A percentile compares a stretch with the other conserved stretches of the same genome.
These are phyloP conservation scores for Epinephelus lanceolatus DNA, from an alignment of 2,113 vertebrate genomes.

Conservation along the genomic window DNA sequence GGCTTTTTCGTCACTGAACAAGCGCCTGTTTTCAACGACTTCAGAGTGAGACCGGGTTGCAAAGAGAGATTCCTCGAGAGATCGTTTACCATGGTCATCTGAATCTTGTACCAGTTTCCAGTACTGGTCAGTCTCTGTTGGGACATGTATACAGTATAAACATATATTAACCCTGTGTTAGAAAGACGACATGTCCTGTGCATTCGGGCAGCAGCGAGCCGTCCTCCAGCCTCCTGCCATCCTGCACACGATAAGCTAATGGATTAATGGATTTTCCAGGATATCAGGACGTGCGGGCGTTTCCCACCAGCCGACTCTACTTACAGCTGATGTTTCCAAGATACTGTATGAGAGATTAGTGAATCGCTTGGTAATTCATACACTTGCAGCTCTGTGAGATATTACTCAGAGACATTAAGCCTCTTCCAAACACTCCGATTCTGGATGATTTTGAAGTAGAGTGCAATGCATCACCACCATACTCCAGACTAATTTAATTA, in stretches of 20 bases:
- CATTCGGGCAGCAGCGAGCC: too few species aligned
- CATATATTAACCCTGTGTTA: too few species aligned
- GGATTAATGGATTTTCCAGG: conserved; percentile 13
- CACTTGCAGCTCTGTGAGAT: neutral
- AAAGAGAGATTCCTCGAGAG: too few species aligned
- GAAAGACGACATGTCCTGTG: neutral
- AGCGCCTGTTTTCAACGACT: too few species aligned
- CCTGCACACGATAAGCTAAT: neutral
- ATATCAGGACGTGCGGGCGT: neutral
- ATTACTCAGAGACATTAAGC: neutral
- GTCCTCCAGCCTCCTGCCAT: neutral
- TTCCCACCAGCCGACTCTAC: neutral
- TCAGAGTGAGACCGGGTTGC: too few species aligned
- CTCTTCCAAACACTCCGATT: neutral
- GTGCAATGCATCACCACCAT: neutral
- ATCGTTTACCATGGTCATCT: too few species aligned
- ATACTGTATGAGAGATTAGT: conserved; percentile 6
- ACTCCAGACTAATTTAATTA: neutral
- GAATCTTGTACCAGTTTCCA: too few species aligned
- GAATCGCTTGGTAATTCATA: conserved; percentile 6
- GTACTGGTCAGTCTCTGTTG: too few species aligned
- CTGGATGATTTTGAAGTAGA: too few species aligned
- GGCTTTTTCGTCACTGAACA: too few species aligned
- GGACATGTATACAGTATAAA: too few species aligned
- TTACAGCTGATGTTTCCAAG: conserved; percentile 10